Evolutionary conservation across 2,113 vertebrate species (phyloP).

Genomic region (Okapia johnstoni): DNA sequence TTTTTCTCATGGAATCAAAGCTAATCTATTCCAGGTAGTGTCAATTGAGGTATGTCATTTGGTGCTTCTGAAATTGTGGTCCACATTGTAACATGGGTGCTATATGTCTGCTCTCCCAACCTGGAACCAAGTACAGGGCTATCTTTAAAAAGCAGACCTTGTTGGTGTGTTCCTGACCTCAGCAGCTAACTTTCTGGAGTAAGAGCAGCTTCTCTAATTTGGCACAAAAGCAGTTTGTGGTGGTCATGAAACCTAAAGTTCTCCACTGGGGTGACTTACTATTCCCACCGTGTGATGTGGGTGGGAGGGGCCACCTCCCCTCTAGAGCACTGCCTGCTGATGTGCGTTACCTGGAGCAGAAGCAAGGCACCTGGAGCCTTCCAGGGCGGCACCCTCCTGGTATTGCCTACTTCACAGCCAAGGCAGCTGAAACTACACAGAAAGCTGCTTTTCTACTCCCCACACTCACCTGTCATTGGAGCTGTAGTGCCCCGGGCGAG

Average conservation of each 20-base stretch:
- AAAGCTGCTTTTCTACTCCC: not conserved
- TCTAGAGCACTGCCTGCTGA: accelerated
- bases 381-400: not conserved
- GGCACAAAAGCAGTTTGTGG: not conserved
- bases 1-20: not conserved
- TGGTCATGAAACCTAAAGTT: not conserved
- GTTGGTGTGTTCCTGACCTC: not conserved
- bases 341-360: not conserved
- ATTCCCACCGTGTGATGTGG: accelerated
- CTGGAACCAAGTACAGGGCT: too few species aligned
- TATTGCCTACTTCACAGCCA: not conserved
- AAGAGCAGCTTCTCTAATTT: not conserved
- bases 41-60: not conserved
- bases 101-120: not conserved
- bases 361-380: not conserved
- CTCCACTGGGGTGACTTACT: not conserved
- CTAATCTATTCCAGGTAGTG: not conserved
- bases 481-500: not conserved
- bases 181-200: not conserved
- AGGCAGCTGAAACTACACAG: not conserved
- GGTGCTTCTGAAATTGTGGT: not conserved
- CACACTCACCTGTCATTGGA: not conserved
- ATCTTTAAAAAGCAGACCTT: not conserved
- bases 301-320: not conserved
- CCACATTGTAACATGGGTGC: not conserved